Base-by-base conservation (phyloP, 92 coral and sea anemone species). In the Galaxea fascicularis region DNA sequence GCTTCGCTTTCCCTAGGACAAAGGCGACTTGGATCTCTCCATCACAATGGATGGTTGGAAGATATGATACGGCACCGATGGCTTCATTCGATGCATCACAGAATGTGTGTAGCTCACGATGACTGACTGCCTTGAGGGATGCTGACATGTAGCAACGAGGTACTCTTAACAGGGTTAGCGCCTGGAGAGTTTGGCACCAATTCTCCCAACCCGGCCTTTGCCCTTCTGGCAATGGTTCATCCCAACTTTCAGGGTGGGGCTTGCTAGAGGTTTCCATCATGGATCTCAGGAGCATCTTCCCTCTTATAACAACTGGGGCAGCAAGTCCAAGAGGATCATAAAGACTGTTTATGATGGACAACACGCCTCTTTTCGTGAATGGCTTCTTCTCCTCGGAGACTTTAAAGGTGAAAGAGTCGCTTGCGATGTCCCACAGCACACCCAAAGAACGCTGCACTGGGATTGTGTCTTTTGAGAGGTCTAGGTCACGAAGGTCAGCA, bases 41-140 rank as follows among this genome's bases (percentile, higher is more conserved):
- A 6, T 35, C 41, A 35, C 41, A 35, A 35, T 88, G 91, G 63
- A 75, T 75, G 24, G 69, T 28, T 45, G 72, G 82, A 16, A 82
- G 71, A 66, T 88, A 73, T 20, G 83, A 67, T 17, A 75, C 88
- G 18, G 88, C 91, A 4, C 73, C 88, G n/a, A 88, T 65, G 4
- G 64, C 91, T 31, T 44, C 69, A 20, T 71, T 73, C n/a, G 91
- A 88, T 4, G 84, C 77, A 39, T 82, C 71, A 54, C 64, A 46
- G 67, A 90, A 89, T 41, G 80, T 79, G 82, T 89, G 89, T 35
- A 89, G 59, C 82, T 89, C 86, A 39, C 44, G 39, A 9, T 74
- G 57, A 6, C 58, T 65, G 22, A 68, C 87, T 25, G 64, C 29
- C 16, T 79, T 52, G n/a, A 79, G 56, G 18, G 89, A 31, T 0